Evolutionary conservation across 2,113 vertebrate species (phyloP), one percentile per base, ranked within the genome.

Genomic region (Urocitellus parryii): DNA sequence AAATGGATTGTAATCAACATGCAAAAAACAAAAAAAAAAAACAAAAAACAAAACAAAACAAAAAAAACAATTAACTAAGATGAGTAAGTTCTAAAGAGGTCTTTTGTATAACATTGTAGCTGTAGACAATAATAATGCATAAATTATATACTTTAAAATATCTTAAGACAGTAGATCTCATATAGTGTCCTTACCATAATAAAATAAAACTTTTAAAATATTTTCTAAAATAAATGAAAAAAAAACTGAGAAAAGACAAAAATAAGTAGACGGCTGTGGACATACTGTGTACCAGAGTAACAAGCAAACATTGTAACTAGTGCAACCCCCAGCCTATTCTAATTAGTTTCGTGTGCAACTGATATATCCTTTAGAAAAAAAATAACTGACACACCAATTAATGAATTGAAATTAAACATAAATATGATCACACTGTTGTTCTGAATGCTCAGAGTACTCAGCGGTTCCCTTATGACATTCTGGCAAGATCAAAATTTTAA

Each of bases 281-380:
- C 9, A 4, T 0, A 39, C 42, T 29, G 1, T 5, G 48, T 0
- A 0, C 29, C 17, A 18, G 22, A 42, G 51, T 1, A 18, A 83
- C 53, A 88, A 1, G 53, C 67, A 32, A 73, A 88, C 29, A 11
- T 20, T 58, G 14, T 39, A 51, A 67, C 6, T 37, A n/a, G 4
- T 42, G 39, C 39, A 42, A 65, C 72, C 18, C 34, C 22, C 3
- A 1, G 27, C 37, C 37, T 34, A 12, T 6, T 25, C 25, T n/a
- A 42, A 78, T 13, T 42, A 42, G 42, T 82, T 58, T 22, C 56
- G 14, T 5, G 45, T 78, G 67, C 13, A 63, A 70, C 7, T 37
- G 29, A 70, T 76, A 91, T 13, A 39, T 95, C 74, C 76, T 68
- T 83, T 65, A 61, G 63, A 94, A 78, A 8, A 58, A 65, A 95